Conservation (phyloP, 92 coral and sea anemone species). For the Desmophyllum pertusum region DNA sequence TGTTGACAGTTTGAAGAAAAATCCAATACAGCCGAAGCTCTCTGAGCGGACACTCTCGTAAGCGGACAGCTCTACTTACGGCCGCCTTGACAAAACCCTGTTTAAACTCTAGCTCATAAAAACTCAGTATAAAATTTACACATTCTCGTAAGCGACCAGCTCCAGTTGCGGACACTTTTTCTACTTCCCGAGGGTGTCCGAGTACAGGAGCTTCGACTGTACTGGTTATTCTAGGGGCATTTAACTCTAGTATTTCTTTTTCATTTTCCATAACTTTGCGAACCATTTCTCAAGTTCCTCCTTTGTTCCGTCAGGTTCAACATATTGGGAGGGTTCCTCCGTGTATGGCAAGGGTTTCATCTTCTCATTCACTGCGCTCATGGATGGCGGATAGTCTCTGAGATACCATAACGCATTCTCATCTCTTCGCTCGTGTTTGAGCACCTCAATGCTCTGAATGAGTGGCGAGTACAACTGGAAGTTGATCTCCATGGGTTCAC, state of each 20-base stretch:
- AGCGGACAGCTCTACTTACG: background rate
- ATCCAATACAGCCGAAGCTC: too few species aligned
- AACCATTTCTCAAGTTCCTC: conserved; percentile 89
- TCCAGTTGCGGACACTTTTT: too few species aligned
- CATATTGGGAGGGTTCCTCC: conserved; percentile 76
- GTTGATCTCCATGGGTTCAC: conserved; percentile 93
- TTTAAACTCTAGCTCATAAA: too few species aligned
- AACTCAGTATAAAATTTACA: too few species aligned
- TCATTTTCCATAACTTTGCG: conserved; percentile 71
- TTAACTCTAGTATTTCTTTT: conserved; percentile 36
- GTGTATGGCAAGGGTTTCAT: conserved; percentile 91
- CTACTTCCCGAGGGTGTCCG: too few species aligned
- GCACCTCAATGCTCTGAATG: conserved; percentile 89
- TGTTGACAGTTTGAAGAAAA: background rate
- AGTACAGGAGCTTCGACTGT: too few species aligned
- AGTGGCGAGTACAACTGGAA: conserved; percentile 95
- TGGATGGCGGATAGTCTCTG: conserved; percentile 93
- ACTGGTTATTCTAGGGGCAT: background rate
- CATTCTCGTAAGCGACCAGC: too few species aligned
- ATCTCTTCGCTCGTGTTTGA: conserved; percentile 84
- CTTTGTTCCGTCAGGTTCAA: conserved; percentile 83
- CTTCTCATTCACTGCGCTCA: conserved; percentile 88
- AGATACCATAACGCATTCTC: conserved; percentile 84
- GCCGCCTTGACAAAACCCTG: too few species aligned
- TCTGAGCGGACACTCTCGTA: too few species aligned